A percentile compares a stretch with the other conserved stretches of the same genome.
phyloP scores from a whole-genome alignment of 2,113 vertebrate genomes.

The Paracanthobrama guichenoti region DNA sequence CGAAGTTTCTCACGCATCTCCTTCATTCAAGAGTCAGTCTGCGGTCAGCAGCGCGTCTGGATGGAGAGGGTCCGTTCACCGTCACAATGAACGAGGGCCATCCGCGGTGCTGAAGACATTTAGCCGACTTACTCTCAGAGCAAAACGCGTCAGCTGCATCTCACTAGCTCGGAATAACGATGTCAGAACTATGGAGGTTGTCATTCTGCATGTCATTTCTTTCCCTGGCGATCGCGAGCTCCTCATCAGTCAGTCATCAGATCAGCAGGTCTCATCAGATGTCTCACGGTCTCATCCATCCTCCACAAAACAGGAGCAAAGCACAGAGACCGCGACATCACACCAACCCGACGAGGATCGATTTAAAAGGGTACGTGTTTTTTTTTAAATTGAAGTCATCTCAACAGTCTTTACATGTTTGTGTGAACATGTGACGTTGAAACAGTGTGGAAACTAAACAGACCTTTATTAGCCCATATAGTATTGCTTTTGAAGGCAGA shows the following conservation, averaged over 20 bases:
- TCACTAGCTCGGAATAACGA: neutral
- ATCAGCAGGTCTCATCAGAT: neutral
- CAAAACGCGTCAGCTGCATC: neutral
- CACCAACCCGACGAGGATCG: slow-evolving; percentile 11
- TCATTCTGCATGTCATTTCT: slow-evolving; percentile 18
- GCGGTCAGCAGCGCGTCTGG: neutral
- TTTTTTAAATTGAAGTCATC: neutral
- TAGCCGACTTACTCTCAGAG: neutral
- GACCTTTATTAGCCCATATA: too few relatives aligned
- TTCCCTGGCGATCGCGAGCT: slow-evolving; percentile 20
- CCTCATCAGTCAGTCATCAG: neutral
- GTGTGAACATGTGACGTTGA: neutral
- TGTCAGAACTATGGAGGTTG: slow-evolving; percentile 25
- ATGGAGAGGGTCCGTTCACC: neutral
- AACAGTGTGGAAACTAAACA: too few relatives aligned
- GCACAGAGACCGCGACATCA: neutral
- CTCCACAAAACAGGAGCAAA: slow-evolving; percentile 14
- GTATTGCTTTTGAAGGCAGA: too few relatives aligned
- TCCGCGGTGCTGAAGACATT: neutral
- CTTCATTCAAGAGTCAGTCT: neutral
- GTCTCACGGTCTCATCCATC: neutral
- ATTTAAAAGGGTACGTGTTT: slow-evolving; percentile 44
- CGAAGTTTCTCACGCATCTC: slow-evolving; percentile 2
- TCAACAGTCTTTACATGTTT: neutral
- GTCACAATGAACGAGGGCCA: neutral